Percentiles rank a stretch among this genome's conserved stretches.
phyloP scores from a whole-genome alignment of 2,797 vertebrate genomes.

The Poliocrania exsul region DNA sequence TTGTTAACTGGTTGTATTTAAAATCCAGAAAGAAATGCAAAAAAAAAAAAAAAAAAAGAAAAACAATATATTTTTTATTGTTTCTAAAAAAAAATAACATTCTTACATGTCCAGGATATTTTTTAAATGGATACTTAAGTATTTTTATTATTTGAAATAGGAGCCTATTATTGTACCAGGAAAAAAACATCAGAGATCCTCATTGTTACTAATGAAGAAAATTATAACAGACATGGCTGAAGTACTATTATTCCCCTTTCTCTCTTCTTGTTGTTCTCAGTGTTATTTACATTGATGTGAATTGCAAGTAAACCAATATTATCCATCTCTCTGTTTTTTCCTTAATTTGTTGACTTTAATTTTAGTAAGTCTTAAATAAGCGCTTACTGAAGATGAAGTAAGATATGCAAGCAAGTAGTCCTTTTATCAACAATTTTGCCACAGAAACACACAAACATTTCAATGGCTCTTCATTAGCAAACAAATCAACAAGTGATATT shows the following conservation, averaged over 20 bases:
- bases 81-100: background rate
- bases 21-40: background rate
- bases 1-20: background rate
- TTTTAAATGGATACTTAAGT: background rate
- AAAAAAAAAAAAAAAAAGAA: background rate
- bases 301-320: constrained; percentile 68
- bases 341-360: constrained; percentile 79
- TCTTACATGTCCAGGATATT: background rate
- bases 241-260: constrained; percentile 28
- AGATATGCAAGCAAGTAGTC: constrained; percentile 78
- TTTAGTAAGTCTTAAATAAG: constrained; percentile 80
- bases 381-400: constrained; percentile 73
- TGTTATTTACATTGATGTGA: constrained; percentile 67
- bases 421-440: constrained; percentile 85
- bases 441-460: constrained; percentile 87
- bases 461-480: constrained; percentile 89
- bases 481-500: constrained; percentile 91
- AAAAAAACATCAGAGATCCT: background rate
- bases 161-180: background rate
- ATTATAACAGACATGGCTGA: constrained; percentile 26
- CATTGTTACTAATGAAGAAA: constrained; percentile 32
- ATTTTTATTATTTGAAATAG: background rate
- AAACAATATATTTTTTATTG: background rate
- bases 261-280: constrained; percentile 46
- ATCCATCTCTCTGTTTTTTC: constrained; percentile 62